phyloP scores from a whole-genome alignment of 2,888 invertebrate genomes.

The Eupithecia insigniata region DNA sequence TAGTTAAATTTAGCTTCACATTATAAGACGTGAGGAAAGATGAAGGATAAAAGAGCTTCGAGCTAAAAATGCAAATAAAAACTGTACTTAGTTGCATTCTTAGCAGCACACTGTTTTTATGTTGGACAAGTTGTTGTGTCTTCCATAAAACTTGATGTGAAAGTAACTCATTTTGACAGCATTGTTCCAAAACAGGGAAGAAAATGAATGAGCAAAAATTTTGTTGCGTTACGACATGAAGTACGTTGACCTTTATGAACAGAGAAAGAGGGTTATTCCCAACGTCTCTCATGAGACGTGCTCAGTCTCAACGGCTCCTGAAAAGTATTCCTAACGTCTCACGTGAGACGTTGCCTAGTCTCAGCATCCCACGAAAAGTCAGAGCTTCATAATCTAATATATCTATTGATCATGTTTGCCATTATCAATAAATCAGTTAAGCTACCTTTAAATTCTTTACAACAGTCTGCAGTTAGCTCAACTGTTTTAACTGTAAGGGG shows the following conservation, averaged over 20 bases:
- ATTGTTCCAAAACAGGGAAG: not conserved
- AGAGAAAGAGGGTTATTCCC: not conserved
- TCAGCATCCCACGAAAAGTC: no score
- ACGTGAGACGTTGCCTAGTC: no score
- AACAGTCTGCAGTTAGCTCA: no score
- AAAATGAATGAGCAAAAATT: not conserved
- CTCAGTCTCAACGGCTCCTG: no score
- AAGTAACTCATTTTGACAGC: not conserved
- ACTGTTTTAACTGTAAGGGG: no score
- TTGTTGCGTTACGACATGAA: not conserved
- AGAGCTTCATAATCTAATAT: no score
- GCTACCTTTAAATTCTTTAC: no score
- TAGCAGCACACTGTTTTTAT: not conserved
- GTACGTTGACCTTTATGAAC: not conserved
- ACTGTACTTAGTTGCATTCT: not conserved
- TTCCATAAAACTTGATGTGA: not conserved
- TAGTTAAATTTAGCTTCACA: not conserved
- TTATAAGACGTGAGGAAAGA: not conserved
- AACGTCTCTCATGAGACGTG: no score
- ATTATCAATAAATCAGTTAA: no score
- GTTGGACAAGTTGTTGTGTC: not conserved
- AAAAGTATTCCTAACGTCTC: no score
- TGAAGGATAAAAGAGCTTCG: not conserved
- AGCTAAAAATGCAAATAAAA: not conserved
- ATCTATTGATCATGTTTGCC: no score